Evolutionary conservation across 2,888 invertebrate genomes (phyloP).

Genomic region (Calephelis perditalis): DNA sequence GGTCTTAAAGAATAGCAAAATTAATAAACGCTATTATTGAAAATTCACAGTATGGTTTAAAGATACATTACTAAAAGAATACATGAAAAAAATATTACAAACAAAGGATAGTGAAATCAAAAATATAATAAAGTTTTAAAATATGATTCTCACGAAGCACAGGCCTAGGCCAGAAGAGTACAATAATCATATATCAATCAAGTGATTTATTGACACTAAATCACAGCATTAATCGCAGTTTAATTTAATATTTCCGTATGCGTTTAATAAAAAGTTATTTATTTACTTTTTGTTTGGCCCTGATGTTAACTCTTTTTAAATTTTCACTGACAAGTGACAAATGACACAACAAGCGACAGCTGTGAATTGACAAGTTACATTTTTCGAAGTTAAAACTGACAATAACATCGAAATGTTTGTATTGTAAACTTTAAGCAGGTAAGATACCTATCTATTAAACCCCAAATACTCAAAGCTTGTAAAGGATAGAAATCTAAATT

Average conservation of each 20-base stretch:
- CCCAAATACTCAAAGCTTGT: no score
- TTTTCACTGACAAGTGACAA: background rate
- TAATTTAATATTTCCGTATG: background rate
- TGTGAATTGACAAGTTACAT: no score
- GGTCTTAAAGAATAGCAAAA: background rate
- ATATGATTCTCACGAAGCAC: background rate
- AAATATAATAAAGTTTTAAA: background rate
- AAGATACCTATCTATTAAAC: no score
- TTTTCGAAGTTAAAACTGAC: no score
- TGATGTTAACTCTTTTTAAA: background rate
- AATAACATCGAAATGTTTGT: no score
- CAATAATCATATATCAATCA: background rate
- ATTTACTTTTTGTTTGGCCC: background rate
- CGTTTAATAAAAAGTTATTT: background rate
- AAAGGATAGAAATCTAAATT: no score
- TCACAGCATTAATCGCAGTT: background rate
- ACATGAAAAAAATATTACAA: background rate
- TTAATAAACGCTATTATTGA: no score
- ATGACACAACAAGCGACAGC: background rate
- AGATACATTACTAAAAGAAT: background rate
- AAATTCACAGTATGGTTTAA: no score
- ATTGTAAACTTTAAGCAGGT: no score
- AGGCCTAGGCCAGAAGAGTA: background rate
- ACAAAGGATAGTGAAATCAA: slow-evolving; percentile 9
- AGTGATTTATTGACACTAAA: background rate